Evolutionary conservation across 2,113 vertebrate species (phyloP).

Genomic region (Eptatretus burgeri): DNA sequence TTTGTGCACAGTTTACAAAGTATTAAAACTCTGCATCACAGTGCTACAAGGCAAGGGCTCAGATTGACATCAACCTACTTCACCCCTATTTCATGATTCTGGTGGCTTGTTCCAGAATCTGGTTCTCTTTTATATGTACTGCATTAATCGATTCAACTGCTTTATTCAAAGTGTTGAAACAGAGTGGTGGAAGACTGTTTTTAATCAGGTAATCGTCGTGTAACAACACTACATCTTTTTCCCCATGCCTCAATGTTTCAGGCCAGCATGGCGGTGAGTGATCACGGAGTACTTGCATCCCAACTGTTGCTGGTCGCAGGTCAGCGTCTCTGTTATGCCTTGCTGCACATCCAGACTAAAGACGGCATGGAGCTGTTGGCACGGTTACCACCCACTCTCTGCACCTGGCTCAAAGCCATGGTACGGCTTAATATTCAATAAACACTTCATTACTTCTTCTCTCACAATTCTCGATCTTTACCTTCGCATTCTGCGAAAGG

Average conservation of each 20-base stretch:
- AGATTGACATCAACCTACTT: neutral
- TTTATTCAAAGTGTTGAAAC: neutral
- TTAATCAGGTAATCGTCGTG: neutral
- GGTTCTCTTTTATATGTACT: neutral
- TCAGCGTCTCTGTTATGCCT: conserved; percentile 42
- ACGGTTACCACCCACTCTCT: conserved; percentile 50
- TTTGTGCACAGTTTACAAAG: too few species aligned
- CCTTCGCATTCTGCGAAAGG: too few species aligned
- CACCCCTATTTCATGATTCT: neutral
- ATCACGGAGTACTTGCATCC: conserved; percentile 69
- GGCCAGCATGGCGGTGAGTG: conserved; percentile 54
- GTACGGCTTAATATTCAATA: conserved; percentile 18
- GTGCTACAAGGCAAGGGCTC: too few species aligned
- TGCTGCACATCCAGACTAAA: conserved; percentile 42
- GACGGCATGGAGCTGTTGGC: conserved; percentile 58
- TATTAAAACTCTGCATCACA: too few species aligned
- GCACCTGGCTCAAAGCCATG: conserved; percentile 94
- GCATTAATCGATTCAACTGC: too few species aligned
- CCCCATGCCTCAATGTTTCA: conserved; percentile 12
- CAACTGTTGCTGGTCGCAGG: conserved; percentile 61
- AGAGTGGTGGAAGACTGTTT: too few species aligned
- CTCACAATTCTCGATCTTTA: too few species aligned
- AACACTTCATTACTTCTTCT: too few species aligned
- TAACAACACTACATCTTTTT: neutral
- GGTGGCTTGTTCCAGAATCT: neutral